These are phyloP conservation scores for Boleophthalmus pectinirostris DNA, from an alignment of 2,113 vertebrate species.

Conservation along the genomic window DNA sequence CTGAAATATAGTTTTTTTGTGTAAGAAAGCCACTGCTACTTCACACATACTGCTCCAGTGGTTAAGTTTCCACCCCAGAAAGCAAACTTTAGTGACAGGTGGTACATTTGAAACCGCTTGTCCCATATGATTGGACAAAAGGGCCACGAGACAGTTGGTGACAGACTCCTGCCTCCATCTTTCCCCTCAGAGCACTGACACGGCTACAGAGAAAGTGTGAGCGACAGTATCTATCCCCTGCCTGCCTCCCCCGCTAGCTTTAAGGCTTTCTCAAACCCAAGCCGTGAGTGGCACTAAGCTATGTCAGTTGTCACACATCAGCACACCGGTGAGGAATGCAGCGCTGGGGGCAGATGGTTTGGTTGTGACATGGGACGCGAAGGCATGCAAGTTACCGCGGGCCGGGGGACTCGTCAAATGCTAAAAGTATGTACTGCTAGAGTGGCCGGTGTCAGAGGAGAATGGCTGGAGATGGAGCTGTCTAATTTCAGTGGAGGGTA, in stretches of 20 bases:
- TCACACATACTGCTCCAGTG: conserved; percentile 20
- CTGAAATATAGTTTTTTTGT: not conserved
- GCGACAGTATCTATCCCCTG: conserved; percentile 40
- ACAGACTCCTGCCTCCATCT: conserved; percentile 44
- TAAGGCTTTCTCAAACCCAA: conserved; percentile 55
- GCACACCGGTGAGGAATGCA: conserved; percentile 55
- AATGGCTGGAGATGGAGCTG: conserved; percentile 39
- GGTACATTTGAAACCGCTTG: conserved; percentile 31
- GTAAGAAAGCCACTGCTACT: conserved; percentile 6
- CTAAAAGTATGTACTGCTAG: conserved; percentile 48
- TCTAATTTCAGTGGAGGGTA: conserved; percentile 47
- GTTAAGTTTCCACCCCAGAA: conserved; percentile 42
- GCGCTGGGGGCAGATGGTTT: conserved; percentile 23
- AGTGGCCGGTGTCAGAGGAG: conserved; percentile 56
- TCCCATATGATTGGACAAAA: conserved; percentile 51
- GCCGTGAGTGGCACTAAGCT: conserved; percentile 65
- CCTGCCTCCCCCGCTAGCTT: conserved; percentile 51
- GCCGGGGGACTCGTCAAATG: conserved; percentile 38
- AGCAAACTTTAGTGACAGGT: conserved; percentile 54
- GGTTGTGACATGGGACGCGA: conserved; percentile 50
- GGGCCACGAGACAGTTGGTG: conserved; percentile 41
- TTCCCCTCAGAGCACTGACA: conserved; percentile 34
- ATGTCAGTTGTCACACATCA: conserved; percentile 70
- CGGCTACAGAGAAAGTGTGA: conserved; percentile 24
- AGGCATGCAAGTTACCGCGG: conserved; percentile 41